Base-by-base conservation (phyloP, 2,888 invertebrate genomes). In the Meandrusa payeni region DNA sequence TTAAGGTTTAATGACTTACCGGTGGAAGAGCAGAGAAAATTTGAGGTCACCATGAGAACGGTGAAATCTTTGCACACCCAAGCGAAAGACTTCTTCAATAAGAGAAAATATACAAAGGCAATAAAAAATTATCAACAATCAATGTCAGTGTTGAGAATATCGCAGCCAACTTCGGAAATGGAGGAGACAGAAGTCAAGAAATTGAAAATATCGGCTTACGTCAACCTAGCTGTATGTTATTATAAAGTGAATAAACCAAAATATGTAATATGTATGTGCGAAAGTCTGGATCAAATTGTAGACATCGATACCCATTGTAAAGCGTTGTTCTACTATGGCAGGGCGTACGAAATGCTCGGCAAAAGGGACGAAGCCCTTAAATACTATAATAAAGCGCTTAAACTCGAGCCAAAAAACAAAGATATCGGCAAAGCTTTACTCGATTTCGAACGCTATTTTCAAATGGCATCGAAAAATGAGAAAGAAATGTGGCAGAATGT, bases 201-300 rank as follows among this genome's bases (percentile, higher is more conserved):
- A 3, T 41, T 77, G 0, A 75, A 70, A 60, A 51, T 77, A 0
- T 72, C 63, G 6, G 65, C 69, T 0, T 80, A 69, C n/a, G 50
- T 74, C 0, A 87, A 87, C 24, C 45, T 85, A 39, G 78, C 79
- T 0, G 67, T 87, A 0, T 87, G 87, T 46, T 86, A 83, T 23
- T 67, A 64, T 17, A 86, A 78, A 49, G 31, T 76, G 5, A 57
- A 74, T 2, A 82, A 78, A 51, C 83, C 85, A 0, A 77, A 76
- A 42, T 68, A 79, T 24, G 54, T 79, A 0, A 49, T 87, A 2
- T 65, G 67, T 1, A 80, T 81, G 73, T 69, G 76, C n/a, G 69
- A 82, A 10, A 69, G 65, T 24, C 48, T 87, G 0, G 81, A 81
- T 5, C 64, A 54, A 1, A 51, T 75, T 0, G 69, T 69, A 0